phyloP scores from a whole-genome alignment of 2,888 invertebrate genomes.

The Gortyna flavago region DNA sequence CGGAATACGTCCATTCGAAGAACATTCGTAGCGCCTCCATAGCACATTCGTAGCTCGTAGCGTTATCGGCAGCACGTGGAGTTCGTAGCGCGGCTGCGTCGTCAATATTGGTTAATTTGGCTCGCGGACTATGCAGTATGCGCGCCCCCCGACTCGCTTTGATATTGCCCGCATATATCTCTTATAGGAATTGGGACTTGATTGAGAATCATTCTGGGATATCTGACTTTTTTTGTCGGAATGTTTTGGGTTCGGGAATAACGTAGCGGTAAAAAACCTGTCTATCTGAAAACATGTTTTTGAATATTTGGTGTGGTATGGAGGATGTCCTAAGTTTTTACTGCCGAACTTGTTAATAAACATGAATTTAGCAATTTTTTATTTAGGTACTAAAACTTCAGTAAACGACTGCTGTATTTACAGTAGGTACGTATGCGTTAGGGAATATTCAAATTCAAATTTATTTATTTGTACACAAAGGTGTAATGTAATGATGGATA shows the following conservation, averaged over 20 bases:
- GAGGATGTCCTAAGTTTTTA: background rate
- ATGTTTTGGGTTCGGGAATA: conserved; percentile 3
- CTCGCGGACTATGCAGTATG: conserved; percentile 67
- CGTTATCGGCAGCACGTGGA: conserved; percentile 67
- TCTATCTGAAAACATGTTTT: background rate
- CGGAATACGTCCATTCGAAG: no score
- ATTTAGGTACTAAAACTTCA: no score
- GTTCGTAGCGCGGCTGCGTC: conserved; percentile 75
- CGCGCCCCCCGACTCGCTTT: conserved; percentile 40
- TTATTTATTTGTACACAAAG: no score
- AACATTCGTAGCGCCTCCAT: conserved; percentile 4
- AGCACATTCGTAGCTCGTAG: conserved; percentile 64
- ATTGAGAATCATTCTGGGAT: conserved; percentile 29
- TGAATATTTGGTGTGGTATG: background rate
- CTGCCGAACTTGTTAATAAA: no score
- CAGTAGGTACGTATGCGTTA: background rate
- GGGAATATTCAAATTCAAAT: no score
- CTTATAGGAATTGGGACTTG: conserved; percentile 37
- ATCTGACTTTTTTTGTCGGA: conserved; percentile 11
- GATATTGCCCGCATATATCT: conserved; percentile 52
- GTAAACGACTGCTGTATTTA: no score
- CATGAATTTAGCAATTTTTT: no score
- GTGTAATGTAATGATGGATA: no score
- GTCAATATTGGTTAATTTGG: conserved; percentile 85
- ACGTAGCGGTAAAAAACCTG: background rate